Percentiles rank a stretch among this genome's conserved stretches.
phyloP scores from a whole-genome alignment of 1,140 invertebrate genomes.

The Belonocnema kinseyi region DNA sequence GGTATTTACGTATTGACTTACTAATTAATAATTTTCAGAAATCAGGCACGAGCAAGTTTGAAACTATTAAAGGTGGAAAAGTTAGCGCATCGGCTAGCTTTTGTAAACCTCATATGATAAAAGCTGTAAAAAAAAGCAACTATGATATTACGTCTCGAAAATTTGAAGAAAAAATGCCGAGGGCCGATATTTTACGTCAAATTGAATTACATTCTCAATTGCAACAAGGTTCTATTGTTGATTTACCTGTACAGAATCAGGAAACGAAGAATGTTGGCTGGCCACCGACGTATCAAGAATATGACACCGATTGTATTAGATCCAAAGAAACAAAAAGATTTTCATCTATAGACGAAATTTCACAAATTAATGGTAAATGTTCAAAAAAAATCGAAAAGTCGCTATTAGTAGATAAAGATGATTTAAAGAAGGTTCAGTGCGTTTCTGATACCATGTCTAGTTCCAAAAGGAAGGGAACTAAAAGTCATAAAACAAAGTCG shows the following conservation, averaged over 20 bases:
- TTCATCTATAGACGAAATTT: background rate
- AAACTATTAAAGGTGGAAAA: constrained; percentile 47
- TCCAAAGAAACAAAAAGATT: background rate
- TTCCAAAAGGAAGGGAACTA: constrained; percentile 66
- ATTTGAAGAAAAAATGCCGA: constrained; percentile 73
- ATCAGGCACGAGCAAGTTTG: constrained; percentile 45
- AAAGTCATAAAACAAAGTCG: constrained; percentile 63
- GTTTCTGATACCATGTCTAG: constrained; percentile 55
- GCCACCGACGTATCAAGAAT: constrained; percentile 4
- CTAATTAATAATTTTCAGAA: constrained; percentile 37
- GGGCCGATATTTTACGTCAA: constrained; percentile 56
- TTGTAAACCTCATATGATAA: constrained; percentile 39
- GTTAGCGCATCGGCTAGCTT: constrained; percentile 28
- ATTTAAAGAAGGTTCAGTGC: constrained; percentile 58
- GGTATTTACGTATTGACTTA: background rate
- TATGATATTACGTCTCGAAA: constrained; percentile 68
- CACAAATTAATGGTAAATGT: constrained; percentile 31
- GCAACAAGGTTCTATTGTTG: constrained; percentile 37
- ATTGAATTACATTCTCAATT: constrained; percentile 59
- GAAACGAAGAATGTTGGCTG: background rate
- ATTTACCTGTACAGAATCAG: background rate
- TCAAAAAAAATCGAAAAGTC: constrained; percentile 57
- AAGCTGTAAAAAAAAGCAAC: constrained; percentile 48
- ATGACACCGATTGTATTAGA: constrained; percentile 30
- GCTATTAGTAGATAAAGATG: constrained; percentile 54